These are phyloP conservation scores for Anseranas semipalmata DNA, from an alignment of 2,113 vertebrate species.

Conservation along the genomic window DNA sequence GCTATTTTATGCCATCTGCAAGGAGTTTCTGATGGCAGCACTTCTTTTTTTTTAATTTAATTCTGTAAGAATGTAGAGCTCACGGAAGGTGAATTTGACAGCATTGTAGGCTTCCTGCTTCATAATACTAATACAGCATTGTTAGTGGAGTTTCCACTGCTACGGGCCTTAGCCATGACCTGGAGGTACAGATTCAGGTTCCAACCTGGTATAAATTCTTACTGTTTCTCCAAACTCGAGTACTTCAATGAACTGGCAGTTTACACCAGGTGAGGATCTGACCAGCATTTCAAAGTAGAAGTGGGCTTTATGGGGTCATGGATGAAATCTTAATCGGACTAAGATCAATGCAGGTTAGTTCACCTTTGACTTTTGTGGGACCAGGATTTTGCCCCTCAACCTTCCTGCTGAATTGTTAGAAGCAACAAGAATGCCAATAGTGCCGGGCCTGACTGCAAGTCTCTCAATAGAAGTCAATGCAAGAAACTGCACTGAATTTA, in stretches of 20 bases:
- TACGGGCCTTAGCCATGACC: neutral
- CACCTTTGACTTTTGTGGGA: neutral
- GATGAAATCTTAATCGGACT: neutral
- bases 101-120: neutral
- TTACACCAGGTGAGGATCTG: neutral
- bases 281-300: neutral
- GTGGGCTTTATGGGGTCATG: neutral
- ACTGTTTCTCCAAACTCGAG: neutral
- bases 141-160: neutral
- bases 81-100: neutral
- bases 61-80: neutral
- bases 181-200: neutral
- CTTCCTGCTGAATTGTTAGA: neutral
- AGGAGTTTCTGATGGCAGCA: constrained; percentile 53
- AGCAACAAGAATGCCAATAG: neutral
- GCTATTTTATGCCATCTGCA: constrained; percentile 73
- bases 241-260: neutral
- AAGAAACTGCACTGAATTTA: neutral
- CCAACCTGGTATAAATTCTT: neutral
- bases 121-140: neutral
- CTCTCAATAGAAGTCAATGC: neutral
- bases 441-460: neutral
- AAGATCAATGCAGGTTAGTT: neutral
- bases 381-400: neutral
- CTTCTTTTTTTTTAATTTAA: neutral